Conservation (phyloP, 2,888 invertebrate species). For the Acleris holmiana region DNA sequence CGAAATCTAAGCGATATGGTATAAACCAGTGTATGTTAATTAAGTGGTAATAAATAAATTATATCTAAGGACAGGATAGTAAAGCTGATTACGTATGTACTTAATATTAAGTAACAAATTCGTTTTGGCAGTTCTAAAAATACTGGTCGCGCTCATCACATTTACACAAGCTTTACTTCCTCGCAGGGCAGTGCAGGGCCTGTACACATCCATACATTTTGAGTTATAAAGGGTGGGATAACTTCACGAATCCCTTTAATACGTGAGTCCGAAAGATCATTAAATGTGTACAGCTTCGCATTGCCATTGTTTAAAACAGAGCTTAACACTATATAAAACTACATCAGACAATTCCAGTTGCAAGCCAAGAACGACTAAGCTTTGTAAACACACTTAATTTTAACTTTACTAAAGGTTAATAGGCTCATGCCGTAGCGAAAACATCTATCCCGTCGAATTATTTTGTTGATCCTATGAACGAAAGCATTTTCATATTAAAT, state of each 20-base stretch:
- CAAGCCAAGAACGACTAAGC: slow-evolving; percentile 25
- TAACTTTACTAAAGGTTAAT: background rate
- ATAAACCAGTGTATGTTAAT: slow-evolving; percentile 6
- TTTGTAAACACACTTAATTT: background rate
- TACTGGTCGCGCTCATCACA: slow-evolving; percentile 77
- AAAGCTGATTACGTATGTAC: slow-evolving; percentile 64
- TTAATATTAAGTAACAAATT: slow-evolving; percentile 57
- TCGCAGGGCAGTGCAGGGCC: slow-evolving; percentile 6
- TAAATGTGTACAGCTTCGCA: slow-evolving; percentile 11
- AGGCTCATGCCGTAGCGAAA: too few relatives aligned
- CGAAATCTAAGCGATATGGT: slow-evolving; percentile 32
- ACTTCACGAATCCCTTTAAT: background rate
- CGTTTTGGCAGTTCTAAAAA: slow-evolving; percentile 75
- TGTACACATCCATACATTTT: slow-evolving; percentile 2
- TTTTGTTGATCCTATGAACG: too few relatives aligned
- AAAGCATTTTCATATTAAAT: too few relatives aligned
- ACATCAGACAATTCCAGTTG: slow-evolving; percentile 21
- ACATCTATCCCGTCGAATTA: too few relatives aligned
- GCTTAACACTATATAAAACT: slow-evolving; percentile 26
- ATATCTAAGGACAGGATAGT: slow-evolving; percentile 44
- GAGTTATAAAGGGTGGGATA: background rate
- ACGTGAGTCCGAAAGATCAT: background rate
- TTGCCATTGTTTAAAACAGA: slow-evolving; percentile 13
- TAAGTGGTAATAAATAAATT: slow-evolving; percentile 40
- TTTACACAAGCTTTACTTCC: slow-evolving; percentile 67